Evolutionary conservation across 2,888 invertebrate species (phyloP).

Genomic region (Scaptomyza polygonia): DNA sequence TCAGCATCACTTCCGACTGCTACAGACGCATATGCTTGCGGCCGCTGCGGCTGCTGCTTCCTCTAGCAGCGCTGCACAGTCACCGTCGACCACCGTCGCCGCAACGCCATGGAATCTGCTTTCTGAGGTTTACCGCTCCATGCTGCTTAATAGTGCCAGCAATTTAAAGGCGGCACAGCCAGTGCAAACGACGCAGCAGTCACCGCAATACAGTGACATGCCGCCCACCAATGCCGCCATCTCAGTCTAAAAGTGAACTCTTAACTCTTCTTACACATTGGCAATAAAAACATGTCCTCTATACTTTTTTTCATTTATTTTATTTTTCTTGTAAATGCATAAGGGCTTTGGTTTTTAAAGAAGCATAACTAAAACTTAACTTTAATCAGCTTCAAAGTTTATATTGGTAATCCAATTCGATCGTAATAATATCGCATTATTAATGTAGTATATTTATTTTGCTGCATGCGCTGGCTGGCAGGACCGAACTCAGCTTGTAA

Average conservation of each 20-base stretch:
- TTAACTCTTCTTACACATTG: not conserved
- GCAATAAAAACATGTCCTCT: not conserved
- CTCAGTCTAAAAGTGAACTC: constrained; percentile 73
- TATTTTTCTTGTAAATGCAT: not conserved
- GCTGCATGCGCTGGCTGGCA: constrained; percentile 29
- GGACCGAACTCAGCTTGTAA: constrained; percentile 65
- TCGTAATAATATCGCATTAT: not conserved
- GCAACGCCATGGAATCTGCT: constrained; percentile 79
- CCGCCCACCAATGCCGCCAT: constrained; percentile 82
- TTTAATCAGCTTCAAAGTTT: not conserved
- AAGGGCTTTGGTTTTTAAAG: constrained; percentile 27
- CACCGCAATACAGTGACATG: constrained; percentile 77
- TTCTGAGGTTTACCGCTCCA: constrained; percentile 83
- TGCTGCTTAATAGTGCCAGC: constrained; percentile 72
- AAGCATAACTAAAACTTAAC: not conserved
- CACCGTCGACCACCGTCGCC: constrained; percentile 18
- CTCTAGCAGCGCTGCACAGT: constrained; percentile 21
- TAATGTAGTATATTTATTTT: not conserved
- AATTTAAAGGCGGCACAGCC: constrained; percentile 45
- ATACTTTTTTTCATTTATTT: not conserved
- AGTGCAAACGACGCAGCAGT: constrained; percentile 45
- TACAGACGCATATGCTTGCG: constrained; percentile 82
- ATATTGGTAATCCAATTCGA: constrained; percentile 1
- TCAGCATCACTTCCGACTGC: constrained; percentile 74
- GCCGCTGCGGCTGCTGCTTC: constrained; percentile 81